phyloP scores from a whole-genome alignment of 1,140 invertebrate genomes.

The Sminthurinus signatus region DNA sequence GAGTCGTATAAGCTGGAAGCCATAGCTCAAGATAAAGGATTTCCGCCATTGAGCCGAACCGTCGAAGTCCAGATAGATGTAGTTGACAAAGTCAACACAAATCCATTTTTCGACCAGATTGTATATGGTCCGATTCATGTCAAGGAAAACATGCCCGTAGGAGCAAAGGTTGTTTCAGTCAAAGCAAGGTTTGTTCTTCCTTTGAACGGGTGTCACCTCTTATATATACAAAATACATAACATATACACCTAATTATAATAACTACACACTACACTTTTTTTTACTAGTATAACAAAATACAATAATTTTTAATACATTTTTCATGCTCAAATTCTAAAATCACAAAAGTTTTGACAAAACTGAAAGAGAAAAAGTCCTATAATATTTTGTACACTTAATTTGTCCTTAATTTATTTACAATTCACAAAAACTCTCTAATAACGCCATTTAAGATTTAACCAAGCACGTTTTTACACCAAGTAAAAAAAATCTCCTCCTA shows the following conservation, averaged over 20 bases:
- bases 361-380: no score
- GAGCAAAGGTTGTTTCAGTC: constrained; percentile 90
- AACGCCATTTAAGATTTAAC: no score
- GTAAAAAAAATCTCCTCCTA: no score
- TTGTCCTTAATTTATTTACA: no score
- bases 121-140: constrained; percentile 92
- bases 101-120: constrained; percentile 41
- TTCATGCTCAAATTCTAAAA: no score
- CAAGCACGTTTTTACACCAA: no score
- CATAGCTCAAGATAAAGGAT: constrained; percentile 92
- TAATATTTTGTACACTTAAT: no score
- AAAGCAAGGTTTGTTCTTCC: constrained; percentile 76
- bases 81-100: constrained; percentile 79
- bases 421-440: no score
- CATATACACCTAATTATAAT: neutral
- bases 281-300: no score
- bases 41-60: constrained; percentile 82
- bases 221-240: constrained; percentile 14
- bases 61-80: constrained; percentile 92
- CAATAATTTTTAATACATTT: no score
- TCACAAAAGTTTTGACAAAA: no score
- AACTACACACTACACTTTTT: neutral
- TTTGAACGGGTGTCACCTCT: constrained; percentile 20
- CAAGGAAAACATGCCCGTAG: constrained; percentile 92
- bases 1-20: constrained; percentile 95